These are phyloP conservation scores for Xylota segnis DNA, from an alignment of 2,888 invertebrate genomes.

Conservation along the genomic window DNA sequence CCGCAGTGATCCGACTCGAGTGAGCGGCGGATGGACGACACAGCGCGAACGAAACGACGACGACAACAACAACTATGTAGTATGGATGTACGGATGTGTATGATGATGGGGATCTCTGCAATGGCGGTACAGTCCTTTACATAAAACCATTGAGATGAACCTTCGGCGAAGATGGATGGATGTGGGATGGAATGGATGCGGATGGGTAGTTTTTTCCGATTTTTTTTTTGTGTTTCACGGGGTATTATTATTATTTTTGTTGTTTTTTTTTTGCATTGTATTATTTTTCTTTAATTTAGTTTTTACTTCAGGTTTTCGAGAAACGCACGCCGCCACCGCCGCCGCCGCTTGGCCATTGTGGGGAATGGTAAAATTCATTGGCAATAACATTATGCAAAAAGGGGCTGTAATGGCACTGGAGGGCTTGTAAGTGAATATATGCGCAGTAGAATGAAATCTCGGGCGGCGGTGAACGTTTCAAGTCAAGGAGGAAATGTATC, in stretches of 20 bases:
- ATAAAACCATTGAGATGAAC: conserved; percentile 69
- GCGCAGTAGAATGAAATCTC: conserved; percentile 1
- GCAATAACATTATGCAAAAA: conserved; percentile 66
- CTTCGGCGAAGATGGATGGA: conserved; percentile 75
- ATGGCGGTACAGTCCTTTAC: conserved; percentile 66
- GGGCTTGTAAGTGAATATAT: conserved; percentile 22
- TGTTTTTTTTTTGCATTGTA: conserved; percentile 12
- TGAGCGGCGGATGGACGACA: conserved; percentile 41
- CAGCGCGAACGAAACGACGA: background rate
- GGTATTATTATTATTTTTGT: conserved; percentile 62
- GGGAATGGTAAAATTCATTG: conserved; percentile 49
- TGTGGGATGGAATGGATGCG: conserved; percentile 72
- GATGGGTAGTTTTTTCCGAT: conserved; percentile 44
- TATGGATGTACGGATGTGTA: too few species aligned
- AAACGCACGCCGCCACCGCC: conserved; percentile 26
- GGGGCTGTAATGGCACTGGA: conserved; percentile 26
- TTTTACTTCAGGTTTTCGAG: conserved; percentile 62
- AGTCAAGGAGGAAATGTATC: background rate
- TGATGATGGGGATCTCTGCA: conserved; percentile 67
- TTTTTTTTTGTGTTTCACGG: conserved; percentile 34
- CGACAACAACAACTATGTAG: conserved; percentile 22
- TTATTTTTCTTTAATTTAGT: conserved; percentile 63
- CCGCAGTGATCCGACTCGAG: conserved; percentile 58
- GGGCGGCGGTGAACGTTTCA: background rate
- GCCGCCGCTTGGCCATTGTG: background rate